Evolutionary conservation across 2,888 invertebrate species (phyloP), one percentile per base, ranked within the genome.

Genomic region (Rhaphigaster nebulosa): DNA sequence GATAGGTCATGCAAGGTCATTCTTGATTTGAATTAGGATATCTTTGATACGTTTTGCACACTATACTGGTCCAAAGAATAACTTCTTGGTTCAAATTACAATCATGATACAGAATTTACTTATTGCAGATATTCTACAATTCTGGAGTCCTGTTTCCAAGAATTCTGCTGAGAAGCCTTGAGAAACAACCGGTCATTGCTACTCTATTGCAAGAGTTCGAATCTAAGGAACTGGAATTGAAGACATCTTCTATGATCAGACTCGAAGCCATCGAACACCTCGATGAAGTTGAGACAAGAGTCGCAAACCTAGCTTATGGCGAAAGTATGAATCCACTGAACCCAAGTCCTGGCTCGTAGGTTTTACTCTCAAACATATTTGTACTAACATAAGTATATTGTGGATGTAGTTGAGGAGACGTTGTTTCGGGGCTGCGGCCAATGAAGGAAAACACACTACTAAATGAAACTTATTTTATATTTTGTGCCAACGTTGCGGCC

Each of bases 121-220:
- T 80, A 76, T 90, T 56, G 91, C 92, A 94, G 94, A 92, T 91
- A n/a, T 91, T 93, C 50, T 92, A 92, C 90, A 91, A 92, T 84
- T 92, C 92, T 41, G 91, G 90, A 8, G 91, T 92, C 26, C 91
- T 91, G 34, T 60, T 93, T 38, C 90, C 92, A 6, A 91, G 92
- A 60, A 92, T 91, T 41, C 91, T 93, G 20, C 52, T 90, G 29
- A 91, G 91, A 26, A 80, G 87, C 18, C 91, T 93, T 65, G 88
- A 90, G n/a, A 80, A 90, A 45, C 92, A 91, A 56, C 92, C 92
- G 34, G 91, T 92, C 60, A 90, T 93, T 60, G 92, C 92, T 54
- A 92, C 92, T 13, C 89, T 92, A 41, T 54, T 93, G 23, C 91
- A 92, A 88, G 91, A 92, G 87, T 90, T 80, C 76, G 90, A 90